phyloP scores from a whole-genome alignment of 35 echinoderm and acorn worm species.

The Amphiura filiformis region DNA sequence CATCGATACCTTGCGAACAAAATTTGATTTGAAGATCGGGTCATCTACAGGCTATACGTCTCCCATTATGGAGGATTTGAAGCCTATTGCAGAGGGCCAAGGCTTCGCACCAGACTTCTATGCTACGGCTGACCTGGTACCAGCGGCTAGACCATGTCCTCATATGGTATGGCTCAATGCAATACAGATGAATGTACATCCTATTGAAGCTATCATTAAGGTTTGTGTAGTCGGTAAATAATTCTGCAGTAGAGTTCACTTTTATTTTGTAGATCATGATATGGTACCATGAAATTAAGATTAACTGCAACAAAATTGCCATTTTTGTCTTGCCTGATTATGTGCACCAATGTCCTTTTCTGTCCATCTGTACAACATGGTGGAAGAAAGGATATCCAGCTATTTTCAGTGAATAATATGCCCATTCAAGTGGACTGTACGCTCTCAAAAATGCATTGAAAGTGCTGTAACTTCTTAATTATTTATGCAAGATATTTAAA shows the following conservation, averaged over 20 bases:
- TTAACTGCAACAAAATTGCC: too few relatives aligned
- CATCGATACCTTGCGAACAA: constrained; percentile 29
- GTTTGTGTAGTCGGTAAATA: constrained; percentile 33
- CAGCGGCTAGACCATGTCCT: constrained; percentile 67
- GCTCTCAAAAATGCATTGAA: too few relatives aligned
- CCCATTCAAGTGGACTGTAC: too few relatives aligned
- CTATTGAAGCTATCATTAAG: constrained; percentile 83
- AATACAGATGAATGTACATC: constrained; percentile 60
- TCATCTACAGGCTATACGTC: constrained; percentile 78
- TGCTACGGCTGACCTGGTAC: constrained; percentile 64
- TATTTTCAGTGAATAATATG: too few relatives aligned
- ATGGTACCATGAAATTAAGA: too few relatives aligned
- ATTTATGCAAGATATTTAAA: too few relatives aligned
- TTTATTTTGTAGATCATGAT: too few relatives aligned
- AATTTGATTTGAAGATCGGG: constrained; percentile 73
- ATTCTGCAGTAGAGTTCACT: background rate
- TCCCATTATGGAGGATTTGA: constrained; percentile 66
- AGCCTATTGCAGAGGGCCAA: constrained; percentile 51
- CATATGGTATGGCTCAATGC: constrained; percentile 86
- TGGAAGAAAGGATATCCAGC: too few relatives aligned
- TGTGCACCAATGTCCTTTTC: too few relatives aligned
- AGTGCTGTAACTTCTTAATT: too few relatives aligned
- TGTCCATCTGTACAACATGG: too few relatives aligned
- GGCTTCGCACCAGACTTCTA: constrained; percentile 79
- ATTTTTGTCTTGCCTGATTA: too few relatives aligned